Conservation (phyloP, 2,888 invertebrate species). For the Cremastobaeus sp. region DNA sequence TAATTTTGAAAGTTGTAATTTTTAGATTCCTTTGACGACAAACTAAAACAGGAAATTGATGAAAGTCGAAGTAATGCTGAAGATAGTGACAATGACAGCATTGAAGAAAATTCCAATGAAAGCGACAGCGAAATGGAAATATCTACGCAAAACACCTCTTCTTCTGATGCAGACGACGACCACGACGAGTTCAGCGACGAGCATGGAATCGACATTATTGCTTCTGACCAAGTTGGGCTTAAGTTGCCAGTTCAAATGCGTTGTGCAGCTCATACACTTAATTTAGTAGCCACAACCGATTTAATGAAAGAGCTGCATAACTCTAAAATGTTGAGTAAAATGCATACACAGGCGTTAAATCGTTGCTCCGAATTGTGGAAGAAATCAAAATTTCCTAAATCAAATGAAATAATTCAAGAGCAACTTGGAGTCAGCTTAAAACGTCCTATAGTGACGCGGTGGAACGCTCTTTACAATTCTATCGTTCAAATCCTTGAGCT, state of each 20-base stretch:
- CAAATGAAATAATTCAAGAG: background rate
- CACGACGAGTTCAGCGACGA: too few relatives aligned
- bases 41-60: too few relatives aligned
- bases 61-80: too few relatives aligned
- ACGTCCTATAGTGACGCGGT: conserved; percentile 2
- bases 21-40: too few relatives aligned
- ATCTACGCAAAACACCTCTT: too few relatives aligned
- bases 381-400: conserved; percentile 8
- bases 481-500: background rate
- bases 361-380: conserved; percentile 14
- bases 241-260: conserved; percentile 11
- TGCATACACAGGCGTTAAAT: background rate
- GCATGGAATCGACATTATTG: too few relatives aligned
- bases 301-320: background rate
- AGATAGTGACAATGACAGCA: too few relatives aligned
- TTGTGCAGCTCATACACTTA: conserved; percentile 8
- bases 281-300: conserved; percentile 4
- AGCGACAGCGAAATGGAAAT: too few relatives aligned
- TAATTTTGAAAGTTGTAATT: too few relatives aligned
- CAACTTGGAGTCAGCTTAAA: background rate
- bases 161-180: too few relatives aligned
- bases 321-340: background rate
- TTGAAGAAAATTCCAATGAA: too few relatives aligned
- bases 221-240: background rate
- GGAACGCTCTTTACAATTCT: conserved; percentile 4